Conservation (phyloP, 2,113 vertebrate genomes). For the Heloderma charlesbogerti region DNA sequence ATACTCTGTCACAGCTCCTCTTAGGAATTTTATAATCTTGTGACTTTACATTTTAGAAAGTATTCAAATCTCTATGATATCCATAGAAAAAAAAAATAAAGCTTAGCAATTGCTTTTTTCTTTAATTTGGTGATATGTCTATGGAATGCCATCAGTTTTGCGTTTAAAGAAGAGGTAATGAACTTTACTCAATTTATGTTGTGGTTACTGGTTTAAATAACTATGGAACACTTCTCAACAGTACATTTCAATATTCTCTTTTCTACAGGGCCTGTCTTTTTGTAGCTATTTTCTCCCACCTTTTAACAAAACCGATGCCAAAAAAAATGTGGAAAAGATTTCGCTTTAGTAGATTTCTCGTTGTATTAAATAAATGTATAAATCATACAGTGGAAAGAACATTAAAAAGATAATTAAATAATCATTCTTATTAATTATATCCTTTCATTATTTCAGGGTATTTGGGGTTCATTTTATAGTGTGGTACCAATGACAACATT, state of each 20-base stretch:
- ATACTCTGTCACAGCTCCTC: slow-evolving; percentile 49
- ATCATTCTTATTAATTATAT: background rate
- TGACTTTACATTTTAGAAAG: slow-evolving; percentile 51
- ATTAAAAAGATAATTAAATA: slow-evolving; percentile 47
- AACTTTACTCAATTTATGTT: background rate
- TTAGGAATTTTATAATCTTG: slow-evolving; percentile 62
- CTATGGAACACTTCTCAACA: background rate
- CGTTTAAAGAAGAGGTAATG: background rate
- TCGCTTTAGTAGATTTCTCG: background rate
- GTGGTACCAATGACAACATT: background rate
- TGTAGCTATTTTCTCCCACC: slow-evolving; percentile 8
- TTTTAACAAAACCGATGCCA: slow-evolving; percentile 11
- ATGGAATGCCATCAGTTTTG: slow-evolving; percentile 24
- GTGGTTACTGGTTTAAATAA: background rate
- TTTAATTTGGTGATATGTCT: background rate
- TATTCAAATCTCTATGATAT: slow-evolving; percentile 49
- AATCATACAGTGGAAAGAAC: slow-evolving; percentile 40
- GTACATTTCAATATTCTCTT: background rate
- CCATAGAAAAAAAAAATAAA: slow-evolving; percentile 37
- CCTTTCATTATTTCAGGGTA: background rate
- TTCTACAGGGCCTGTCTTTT: background rate
- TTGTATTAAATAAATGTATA: background rate
- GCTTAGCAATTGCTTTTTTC: slow-evolving; percentile 45
- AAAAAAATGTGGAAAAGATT: slow-evolving; percentile 33
- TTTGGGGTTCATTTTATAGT: background rate